These are phyloP conservation scores for Furcifer pardalis DNA, from an alignment of 2,797 vertebrate species.

Conservation along the genomic window DNA sequence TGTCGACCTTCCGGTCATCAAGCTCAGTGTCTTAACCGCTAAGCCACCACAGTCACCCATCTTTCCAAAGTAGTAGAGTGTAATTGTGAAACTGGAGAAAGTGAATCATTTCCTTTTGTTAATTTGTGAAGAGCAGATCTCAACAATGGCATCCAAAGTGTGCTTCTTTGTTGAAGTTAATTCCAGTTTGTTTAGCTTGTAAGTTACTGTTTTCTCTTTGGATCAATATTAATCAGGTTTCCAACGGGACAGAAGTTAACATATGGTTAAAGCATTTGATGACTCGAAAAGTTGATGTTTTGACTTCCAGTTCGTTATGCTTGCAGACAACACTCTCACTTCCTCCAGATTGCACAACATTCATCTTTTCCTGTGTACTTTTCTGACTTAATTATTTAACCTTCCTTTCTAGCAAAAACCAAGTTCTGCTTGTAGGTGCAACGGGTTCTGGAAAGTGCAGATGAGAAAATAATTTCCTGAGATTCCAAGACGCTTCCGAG, in stretches of 20 bases:
- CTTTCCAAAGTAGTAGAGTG: too few species aligned
- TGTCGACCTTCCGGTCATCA: too few species aligned
- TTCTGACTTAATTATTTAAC: background rate
- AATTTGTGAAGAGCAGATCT: too few species aligned
- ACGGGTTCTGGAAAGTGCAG: too few species aligned
- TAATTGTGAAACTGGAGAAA: background rate
- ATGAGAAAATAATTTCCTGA: too few species aligned
- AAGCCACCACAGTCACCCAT: too few species aligned
- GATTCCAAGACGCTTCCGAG: too few species aligned
- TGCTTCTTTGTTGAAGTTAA: background rate
- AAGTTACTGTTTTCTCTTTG: constrained; percentile 7
- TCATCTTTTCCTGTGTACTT: background rate
- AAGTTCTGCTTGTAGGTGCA: background rate
- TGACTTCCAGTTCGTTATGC: background rate
- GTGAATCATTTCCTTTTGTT: background rate
- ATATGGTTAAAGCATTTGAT: background rate
- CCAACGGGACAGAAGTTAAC: background rate
- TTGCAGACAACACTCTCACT: background rate
- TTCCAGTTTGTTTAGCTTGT: background rate
- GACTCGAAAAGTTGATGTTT: background rate
- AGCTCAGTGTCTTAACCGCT: too few species aligned
- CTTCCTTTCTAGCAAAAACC: background rate
- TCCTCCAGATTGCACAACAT: background rate
- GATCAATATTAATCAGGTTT: background rate
- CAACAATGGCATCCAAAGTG: too few species aligned